A percentile compares a stretch with the other conserved stretches of the same genome.
Evolutionary conservation across 2,797 vertebrate genomes (phyloP).

Genomic region (Echeneis naucrates): DNA sequence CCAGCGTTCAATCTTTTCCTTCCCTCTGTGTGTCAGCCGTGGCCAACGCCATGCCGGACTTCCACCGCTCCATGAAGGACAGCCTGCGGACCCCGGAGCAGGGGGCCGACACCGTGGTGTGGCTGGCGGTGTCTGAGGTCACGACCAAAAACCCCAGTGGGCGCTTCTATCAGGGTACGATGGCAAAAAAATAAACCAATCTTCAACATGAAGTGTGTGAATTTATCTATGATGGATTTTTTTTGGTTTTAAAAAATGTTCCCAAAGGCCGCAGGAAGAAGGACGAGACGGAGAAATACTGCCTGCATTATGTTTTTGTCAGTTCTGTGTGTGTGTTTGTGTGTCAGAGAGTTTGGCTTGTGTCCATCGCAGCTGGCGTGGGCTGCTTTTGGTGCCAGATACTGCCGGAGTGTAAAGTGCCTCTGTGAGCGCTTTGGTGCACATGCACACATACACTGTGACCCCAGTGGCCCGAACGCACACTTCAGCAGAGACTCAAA

Average conservation of each 20-base stretch:
- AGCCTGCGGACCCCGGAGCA: constrained; percentile 85
- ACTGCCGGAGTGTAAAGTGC: constrained; percentile 72
- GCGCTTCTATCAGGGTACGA: constrained; percentile 83
- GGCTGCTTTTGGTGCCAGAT: constrained; percentile 79
- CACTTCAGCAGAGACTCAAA: constrained; percentile 26
- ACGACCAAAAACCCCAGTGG: constrained; percentile 77
- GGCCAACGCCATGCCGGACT: constrained; percentile 86
- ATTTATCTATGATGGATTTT: no score
- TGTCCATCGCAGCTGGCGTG: constrained; percentile 80
- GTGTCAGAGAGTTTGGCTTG: constrained; percentile 57
- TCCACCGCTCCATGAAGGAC: constrained; percentile 85
- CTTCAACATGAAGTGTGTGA: not conserved
- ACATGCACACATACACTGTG: constrained; percentile 25
- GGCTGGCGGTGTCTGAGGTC: constrained; percentile 83
- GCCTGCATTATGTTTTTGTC: constrained; percentile 45
- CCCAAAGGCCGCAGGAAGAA: not conserved
- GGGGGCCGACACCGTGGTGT: constrained; percentile 85
- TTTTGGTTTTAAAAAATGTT: not conserved
- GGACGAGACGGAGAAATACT: not conserved
- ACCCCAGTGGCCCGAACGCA: constrained; percentile 31
- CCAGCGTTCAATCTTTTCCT: not conserved
- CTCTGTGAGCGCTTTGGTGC: constrained; percentile 29
- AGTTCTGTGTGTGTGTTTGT: constrained; percentile 39
- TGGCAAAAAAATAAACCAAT: not conserved
- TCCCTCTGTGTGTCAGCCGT: constrained; percentile 70